Percentiles rank a stretch among this genome's conserved stretches.
Evolutionary conservation across 2,888 invertebrate genomes (phyloP).

Genomic region (Mantis religiosa): DNA sequence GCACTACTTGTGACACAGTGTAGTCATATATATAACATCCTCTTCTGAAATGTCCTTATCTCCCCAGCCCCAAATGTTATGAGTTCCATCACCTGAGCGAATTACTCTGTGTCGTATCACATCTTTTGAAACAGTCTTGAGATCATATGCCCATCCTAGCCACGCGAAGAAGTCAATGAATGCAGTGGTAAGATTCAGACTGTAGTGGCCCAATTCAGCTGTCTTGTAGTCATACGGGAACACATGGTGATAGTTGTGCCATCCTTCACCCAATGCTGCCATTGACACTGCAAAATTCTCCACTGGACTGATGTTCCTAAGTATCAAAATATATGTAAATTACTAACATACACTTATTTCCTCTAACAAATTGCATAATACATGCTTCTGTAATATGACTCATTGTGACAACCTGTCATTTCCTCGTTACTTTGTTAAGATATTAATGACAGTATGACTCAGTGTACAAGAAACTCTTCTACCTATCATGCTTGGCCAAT

Average conservation of each 20-base stretch:
- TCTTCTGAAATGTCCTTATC: conserved; percentile 18
- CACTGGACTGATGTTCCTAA: conserved; percentile 65
- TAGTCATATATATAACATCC: not conserved
- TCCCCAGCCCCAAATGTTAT: conserved; percentile 39
- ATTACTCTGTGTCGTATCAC: conserved; percentile 64
- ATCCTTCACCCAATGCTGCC: conserved; percentile 73
- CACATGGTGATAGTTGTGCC: conserved; percentile 81
- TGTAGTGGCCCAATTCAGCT: conserved; percentile 48
- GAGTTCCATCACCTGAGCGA: conserved; percentile 70
- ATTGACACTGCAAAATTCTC: conserved; percentile 71
- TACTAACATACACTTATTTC: not conserved
- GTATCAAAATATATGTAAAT: not conserved
- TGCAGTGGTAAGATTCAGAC: conserved; percentile 45
- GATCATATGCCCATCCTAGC: conserved; percentile 83
- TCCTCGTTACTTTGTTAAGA: too few species aligned
- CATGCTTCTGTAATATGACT: too few species aligned
- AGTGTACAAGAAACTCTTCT: too few species aligned
- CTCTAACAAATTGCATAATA: too few species aligned
- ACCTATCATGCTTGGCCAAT: too few species aligned
- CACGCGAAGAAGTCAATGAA: conserved; percentile 51
- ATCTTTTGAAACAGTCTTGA: conserved; percentile 71
- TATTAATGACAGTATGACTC: too few species aligned
- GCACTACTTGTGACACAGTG: not conserved
- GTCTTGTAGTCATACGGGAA: conserved; percentile 51
- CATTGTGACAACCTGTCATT: too few species aligned